Percentiles rank a stretch among this genome's conserved stretches.
Conservation (phyloP, 2,113 vertebrate species). For the cat (Felis catus) region DNA sequence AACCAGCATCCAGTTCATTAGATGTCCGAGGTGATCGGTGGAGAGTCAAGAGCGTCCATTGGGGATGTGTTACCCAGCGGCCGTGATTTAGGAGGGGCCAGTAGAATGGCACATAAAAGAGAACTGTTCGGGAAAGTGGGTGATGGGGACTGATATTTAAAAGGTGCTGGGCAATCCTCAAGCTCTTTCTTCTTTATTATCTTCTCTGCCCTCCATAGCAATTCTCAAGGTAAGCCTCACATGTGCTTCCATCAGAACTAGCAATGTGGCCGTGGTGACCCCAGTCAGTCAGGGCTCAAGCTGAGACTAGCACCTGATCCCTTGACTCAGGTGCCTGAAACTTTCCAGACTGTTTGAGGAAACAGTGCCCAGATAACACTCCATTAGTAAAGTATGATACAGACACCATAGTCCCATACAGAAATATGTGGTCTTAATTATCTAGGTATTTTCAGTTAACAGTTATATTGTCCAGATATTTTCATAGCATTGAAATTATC, state of each 20-base stretch:
- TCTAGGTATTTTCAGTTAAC: background rate
- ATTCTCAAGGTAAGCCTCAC: background rate
- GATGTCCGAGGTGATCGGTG: fast-evolving
- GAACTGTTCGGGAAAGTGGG: background rate
- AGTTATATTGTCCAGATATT: background rate
- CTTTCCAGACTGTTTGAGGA: background rate
- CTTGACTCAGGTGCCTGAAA: background rate
- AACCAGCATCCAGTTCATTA: background rate
- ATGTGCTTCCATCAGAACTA: background rate
- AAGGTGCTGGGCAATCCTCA: background rate
- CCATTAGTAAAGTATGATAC: background rate
- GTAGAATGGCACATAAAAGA: background rate
- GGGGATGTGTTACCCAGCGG: background rate
- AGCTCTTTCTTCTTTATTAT: background rate
- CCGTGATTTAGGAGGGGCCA: background rate
- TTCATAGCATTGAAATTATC: background rate
- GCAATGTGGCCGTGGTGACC: fast-evolving
- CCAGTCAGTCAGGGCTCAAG: background rate
- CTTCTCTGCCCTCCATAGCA: background rate
- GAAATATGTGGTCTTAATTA: background rate
- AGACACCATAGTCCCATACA: background rate
- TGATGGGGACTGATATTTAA: too few species aligned
- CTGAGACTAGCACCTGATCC: too few species aligned
- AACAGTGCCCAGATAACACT: background rate
- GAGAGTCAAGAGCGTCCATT: background rate